A percentile compares a stretch with the other conserved stretches of the same genome.
Evolutionary conservation across 2,113 vertebrate species (phyloP).

Genomic region (Malurus melanocephalus): DNA sequence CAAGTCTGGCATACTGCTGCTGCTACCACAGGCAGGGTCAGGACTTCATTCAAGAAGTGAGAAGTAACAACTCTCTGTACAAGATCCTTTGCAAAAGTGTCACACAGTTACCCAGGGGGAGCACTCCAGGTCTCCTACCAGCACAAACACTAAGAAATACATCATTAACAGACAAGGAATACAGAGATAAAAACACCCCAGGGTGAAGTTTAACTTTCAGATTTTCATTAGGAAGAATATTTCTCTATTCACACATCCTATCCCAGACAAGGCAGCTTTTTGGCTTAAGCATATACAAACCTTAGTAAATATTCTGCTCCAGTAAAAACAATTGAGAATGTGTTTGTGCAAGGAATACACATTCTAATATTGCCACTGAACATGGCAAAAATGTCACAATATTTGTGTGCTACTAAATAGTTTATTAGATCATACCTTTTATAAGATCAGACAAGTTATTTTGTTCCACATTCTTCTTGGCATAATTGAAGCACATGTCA

Average conservation of each 20-base stretch:
- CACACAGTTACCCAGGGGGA: neutral
- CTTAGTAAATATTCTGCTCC: neutral
- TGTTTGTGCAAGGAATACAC: neutral
- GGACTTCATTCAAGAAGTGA: neutral
- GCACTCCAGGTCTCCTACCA: neutral
- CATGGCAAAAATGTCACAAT: neutral
- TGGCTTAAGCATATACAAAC: neutral
- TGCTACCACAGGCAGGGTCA: neutral
- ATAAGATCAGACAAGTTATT: conserved; percentile 94
- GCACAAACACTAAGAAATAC: neutral
- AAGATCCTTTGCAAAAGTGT: neutral
- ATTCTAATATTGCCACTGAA: neutral
- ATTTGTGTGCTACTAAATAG: neutral
- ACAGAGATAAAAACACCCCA: neutral
- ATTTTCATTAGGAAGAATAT: neutral
- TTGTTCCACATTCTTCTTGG: conserved; percentile 96
- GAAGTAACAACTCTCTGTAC: neutral
- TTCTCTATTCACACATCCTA: neutral
- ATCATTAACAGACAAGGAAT: neutral
- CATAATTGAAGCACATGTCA: conserved; percentile 96
- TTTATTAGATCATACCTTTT: conserved; percentile 78
- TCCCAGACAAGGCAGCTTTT: neutral
- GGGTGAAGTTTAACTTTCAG: neutral
- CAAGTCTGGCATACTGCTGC: neutral
- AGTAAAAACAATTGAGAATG: neutral